Base-by-base conservation (phyloP, 1,140 invertebrate species). In the Aphelinus atriplicis region DNA sequence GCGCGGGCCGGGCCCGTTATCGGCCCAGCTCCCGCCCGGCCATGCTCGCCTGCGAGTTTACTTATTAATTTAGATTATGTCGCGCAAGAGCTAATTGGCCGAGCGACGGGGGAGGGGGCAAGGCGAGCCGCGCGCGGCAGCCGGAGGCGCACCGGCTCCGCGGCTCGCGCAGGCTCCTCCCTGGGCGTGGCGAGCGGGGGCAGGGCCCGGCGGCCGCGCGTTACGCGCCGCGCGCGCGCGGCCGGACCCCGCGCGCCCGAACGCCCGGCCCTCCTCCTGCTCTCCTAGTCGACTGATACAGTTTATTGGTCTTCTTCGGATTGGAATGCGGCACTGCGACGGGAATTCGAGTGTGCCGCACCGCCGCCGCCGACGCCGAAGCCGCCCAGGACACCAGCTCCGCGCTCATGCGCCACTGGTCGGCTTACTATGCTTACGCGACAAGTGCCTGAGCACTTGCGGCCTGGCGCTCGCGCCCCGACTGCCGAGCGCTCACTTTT, bases 11-110 rank as follows among this genome's bases (percentile, higher is more conserved):
- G 3, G 3, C 3, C 7, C 56, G 1, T 5, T 5, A 47, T 26
- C 46, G 42, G 43, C 42, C 26, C 76, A 84, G 82, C 84, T 84
- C 82, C 70, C 56, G 71, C 43, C 46, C 42, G 70, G 71, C 76
- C 80, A 84, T 86, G 79, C 76, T 86, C 71, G 55, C 84, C 85
- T 87, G 82, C 80, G 80, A 84, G 73, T 86, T 87, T 87, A 87
- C 83, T 86, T 87, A 87, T 87, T 86, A 87, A 87, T 87, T 86
- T 86, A 86, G 84, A 85, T 86, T 86, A 87, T 87, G 84, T 83
- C 80, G 77, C 74, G 76, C 77, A 85, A 83, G 85, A 87, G 85
- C 84, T 87, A 87, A 87, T 87, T 87, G 84, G 79, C 78, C 76
- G 74, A 62, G 4, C 50, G 26, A 51, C 6, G 9, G 48, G 1